Evolutionary conservation across 2,797 vertebrate species (phyloP), one percentile per base, ranked within the genome.

Genomic region (Eulemur mongoz): DNA sequence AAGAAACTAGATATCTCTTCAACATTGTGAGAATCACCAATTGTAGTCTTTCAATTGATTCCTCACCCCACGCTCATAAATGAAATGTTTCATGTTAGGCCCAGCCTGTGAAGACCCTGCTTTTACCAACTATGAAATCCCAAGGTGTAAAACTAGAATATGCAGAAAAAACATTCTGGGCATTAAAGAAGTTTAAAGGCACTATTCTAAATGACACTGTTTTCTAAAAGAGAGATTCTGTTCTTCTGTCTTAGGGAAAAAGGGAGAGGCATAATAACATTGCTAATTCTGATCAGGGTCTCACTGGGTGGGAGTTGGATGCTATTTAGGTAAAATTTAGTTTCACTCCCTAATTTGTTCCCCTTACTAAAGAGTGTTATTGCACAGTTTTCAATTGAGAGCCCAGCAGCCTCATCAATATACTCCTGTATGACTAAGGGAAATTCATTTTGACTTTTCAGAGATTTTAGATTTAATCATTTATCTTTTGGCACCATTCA

Each of bases 361-460:
- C 35, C 15, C 23, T 79, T 43, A 79, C 30, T 78, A 14, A 5
- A 54, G 22, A 40, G 27, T 35, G 14, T 40, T 72, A 73, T 27
- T 38, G 9, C 3, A 40, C 75, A n/a, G 5, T 38, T 94, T 85
- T 83, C 27, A 48, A 0, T 11, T 14, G 12, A 87, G 7, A 91
- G 32, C 14, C 48, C 67, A n/a, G 5, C 59, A 18, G 48, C 75
- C 22, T 90, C 70, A 2, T 91, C 69, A 43, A 25, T 12, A 32
- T 75, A 87, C 9, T 27, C 8, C 27, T 43, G 22, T 73, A 59
- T 43, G 40, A 73, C 38, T 65, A 17, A 79, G 15, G 12, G 15
- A 85, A 35, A 95, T 50, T 78, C 14, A 92, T 79, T 91, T 88
- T 17, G 61, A 5, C 18, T 76, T 20, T 90, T 93, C n/a, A 88